These are phyloP conservation scores for Cephus pygmeus DNA, from an alignment of 2,888 invertebrate genomes.

Conservation along the genomic window DNA sequence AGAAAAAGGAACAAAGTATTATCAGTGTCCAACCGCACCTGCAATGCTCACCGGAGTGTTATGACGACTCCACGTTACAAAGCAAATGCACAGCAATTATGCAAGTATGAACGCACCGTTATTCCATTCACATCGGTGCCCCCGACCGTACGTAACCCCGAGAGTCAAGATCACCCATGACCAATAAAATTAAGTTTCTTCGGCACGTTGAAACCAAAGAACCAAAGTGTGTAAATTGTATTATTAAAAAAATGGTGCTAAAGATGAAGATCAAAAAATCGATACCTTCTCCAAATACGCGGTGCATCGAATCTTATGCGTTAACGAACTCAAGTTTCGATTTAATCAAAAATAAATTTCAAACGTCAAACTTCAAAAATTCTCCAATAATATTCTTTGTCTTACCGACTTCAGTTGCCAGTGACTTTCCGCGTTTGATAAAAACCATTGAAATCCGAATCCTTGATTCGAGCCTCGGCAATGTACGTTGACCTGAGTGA, in stretches of 20 bases:
- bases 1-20: neutral
- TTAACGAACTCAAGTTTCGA: neutral
- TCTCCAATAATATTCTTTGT: neutral
- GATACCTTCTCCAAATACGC: neutral
- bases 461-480: constrained; percentile 25
- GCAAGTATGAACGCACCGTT: constrained; percentile 6
- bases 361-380: neutral
- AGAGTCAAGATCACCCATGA: neutral
- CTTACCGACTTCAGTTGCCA: neutral
- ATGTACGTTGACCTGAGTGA: constrained; percentile 21
- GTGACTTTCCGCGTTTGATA: neutral
- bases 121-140: constrained; percentile 6
- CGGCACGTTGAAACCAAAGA: neutral
- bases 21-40: neutral
- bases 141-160: neutral
- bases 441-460: neutral
- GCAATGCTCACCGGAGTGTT: neutral
- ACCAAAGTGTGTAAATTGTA: neutral
- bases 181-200: neutral
- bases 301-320: neutral
- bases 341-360: neutral
- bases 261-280: neutral
- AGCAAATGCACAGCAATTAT: constrained; percentile 1
- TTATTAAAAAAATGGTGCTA: neutral
- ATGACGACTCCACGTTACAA: neutral